Evolutionary conservation across 2,888 invertebrate genomes (phyloP).

Genomic region (Cheilosia pagana): DNA sequence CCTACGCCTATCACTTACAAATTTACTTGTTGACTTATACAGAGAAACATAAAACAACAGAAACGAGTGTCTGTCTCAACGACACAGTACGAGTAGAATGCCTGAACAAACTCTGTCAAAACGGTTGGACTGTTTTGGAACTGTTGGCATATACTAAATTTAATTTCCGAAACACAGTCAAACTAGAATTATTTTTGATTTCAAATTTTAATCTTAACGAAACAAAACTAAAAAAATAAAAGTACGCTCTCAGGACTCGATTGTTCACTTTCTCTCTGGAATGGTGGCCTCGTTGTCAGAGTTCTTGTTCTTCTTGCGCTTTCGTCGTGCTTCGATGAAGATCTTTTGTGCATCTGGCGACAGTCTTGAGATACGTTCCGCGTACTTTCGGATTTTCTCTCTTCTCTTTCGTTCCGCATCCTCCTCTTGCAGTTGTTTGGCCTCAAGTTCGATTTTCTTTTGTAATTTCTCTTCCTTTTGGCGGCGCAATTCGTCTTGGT

Average conservation of each 20-base stretch:
- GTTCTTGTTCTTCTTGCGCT: conserved; percentile 78
- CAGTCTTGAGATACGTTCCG: conserved; percentile 79
- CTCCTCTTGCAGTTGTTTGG: conserved; percentile 76
- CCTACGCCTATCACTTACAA: conserved; percentile 51
- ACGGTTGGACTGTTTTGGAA: conserved; percentile 13
- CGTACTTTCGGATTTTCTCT: conserved; percentile 78
- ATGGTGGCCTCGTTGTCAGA: conserved; percentile 73
- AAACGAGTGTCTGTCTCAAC: conserved; percentile 20
- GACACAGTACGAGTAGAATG: conserved; percentile 31
- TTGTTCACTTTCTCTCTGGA: conserved; percentile 72
- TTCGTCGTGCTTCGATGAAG: conserved; percentile 80
- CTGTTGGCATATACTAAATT: conserved; percentile 10
- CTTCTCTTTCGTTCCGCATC: conserved; percentile 76
- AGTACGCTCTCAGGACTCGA: conserved; percentile 33
- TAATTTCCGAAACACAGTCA: conserved; percentile 15
- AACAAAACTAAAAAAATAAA: conserved; percentile 24
- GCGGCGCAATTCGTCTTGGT: conserved; percentile 48
- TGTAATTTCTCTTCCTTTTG: conserved; percentile 58
- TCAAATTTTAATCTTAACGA: conserved; percentile 40
- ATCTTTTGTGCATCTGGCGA: conserved; percentile 80
- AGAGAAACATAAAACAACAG: background rate
- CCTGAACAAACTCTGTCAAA: conserved; percentile 9
- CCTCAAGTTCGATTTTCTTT: conserved; percentile 74
- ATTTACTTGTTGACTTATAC: conserved; percentile 42
- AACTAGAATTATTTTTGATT: conserved; percentile 5